Percentiles rank a stretch among this genome's conserved stretches.
Conservation (phyloP, 1,140 invertebrate genomes). For the Pseudoatta argentina region DNA sequence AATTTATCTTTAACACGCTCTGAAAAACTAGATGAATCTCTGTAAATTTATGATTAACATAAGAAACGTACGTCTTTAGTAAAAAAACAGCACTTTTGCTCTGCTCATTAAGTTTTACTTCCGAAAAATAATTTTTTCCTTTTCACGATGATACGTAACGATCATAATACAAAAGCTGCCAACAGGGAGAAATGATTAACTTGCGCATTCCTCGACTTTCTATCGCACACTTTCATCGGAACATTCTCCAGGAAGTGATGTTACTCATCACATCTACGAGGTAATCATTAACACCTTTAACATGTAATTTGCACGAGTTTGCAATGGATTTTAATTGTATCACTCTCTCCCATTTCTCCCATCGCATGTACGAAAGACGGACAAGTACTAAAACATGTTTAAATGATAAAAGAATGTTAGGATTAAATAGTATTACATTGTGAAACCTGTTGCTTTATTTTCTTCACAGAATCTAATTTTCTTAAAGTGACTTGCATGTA, state of each 20-base stretch:
- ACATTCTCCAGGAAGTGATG: conserved; percentile 31
- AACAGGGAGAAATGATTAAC: conserved; percentile 14
- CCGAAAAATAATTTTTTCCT: neutral
- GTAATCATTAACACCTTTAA: conserved; percentile 28
- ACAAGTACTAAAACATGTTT: conserved; percentile 4
- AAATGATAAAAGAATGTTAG: neutral
- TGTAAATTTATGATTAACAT: neutral
- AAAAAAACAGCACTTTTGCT: neutral
- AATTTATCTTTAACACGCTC: neutral
- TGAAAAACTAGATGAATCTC: neutral
- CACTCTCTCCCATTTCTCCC: neutral
- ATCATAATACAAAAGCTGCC: conserved; percentile 13
- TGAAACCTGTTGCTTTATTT: neutral
- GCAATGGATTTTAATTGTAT: conserved; percentile 41
- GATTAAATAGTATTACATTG: neutral
- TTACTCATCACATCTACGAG: conserved; percentile 5
- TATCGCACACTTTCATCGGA: conserved; percentile 50
- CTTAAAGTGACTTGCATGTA: neutral
- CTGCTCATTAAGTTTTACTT: neutral
- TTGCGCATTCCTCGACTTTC: conserved; percentile 49
- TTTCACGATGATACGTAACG: neutral
- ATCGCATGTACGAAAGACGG: neutral
- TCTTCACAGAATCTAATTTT: neutral
- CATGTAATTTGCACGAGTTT: conserved; percentile 13
- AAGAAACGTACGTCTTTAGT: neutral